Base-by-base conservation (phyloP, 2,797 vertebrate genomes). In the Hemibagrus guttatus region DNA sequence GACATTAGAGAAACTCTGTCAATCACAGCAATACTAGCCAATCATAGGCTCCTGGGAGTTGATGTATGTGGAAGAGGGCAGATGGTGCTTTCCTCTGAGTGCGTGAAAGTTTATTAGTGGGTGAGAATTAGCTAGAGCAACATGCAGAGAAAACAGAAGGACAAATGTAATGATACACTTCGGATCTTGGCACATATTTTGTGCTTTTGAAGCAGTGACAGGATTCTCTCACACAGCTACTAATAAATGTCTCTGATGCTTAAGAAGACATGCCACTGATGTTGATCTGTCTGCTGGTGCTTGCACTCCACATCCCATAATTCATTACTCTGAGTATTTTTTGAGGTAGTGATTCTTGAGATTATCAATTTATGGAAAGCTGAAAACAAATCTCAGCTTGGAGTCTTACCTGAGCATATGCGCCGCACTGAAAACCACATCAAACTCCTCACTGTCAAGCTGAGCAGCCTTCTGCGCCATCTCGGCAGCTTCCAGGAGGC, bases 341-440 rank as follows among this genome's bases (percentile, higher is more conserved):
- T 35, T 79, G 23, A 23, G n/a, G 42, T 14, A n/a, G 56, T 39
- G 52, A 35, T 76, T 78, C 69, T 64, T 64, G 58, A 63, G 74
- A 35, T n/a, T 66, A 56, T 46, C n/a, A n/a, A 52, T 61, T 46
- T 39, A 66, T 8, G 54, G 46, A 56, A 75, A n/a, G 81, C 52
- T 21, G 46, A 66, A 49, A 81, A 80, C 26, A 52, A 81, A 72
- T 58, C 59, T 59, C 42, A 52, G 75, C 28, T 28, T 78, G 89
- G 54, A 91, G 42, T 86, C 96, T 91, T 91, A 99, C 98, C 98
- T 97, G 94, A 99, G 98, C 98, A 99, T 99, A 90, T 99, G 98
- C 46, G 98, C 98, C 39, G 98, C 98, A 63, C 97, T 99, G 95
- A 99, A 99, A 90, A 99, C 97, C 92, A 99, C 98, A 89, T 99